Evolutionary conservation across 2,888 invertebrate genomes (phyloP).

Genomic region (Gonocerus acuteangulatus): DNA sequence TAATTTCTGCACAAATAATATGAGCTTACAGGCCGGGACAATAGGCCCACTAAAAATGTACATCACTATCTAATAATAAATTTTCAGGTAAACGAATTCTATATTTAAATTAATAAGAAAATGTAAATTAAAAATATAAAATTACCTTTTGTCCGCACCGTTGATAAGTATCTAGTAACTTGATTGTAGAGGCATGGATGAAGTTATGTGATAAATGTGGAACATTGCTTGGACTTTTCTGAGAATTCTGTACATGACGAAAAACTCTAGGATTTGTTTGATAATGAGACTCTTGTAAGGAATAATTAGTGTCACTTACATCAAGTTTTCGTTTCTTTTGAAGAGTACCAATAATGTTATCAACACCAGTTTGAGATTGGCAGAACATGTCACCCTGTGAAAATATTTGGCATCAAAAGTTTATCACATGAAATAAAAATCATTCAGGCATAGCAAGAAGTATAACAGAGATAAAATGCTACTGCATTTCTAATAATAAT

Average conservation of each 20-base stretch:
- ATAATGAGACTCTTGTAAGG: constrained; percentile 28
- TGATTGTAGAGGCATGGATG: constrained; percentile 60
- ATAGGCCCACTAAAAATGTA: no score
- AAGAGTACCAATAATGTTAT: constrained; percentile 39
- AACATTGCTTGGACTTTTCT: constrained; percentile 32
- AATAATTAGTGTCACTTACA: constrained; percentile 31
- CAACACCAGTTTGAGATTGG: constrained; percentile 49
- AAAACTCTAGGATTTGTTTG: constrained; percentile 27
- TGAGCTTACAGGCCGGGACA: no score
- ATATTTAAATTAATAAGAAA: neutral
- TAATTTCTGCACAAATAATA: no score
- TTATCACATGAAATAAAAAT: no score
- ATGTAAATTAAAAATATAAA: neutral
- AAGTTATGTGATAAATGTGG: constrained; percentile 43
- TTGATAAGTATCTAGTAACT: constrained; percentile 59
- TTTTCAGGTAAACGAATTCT: no score
- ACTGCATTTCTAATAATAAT: no score
- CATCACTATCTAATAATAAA: no score
- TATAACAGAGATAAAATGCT: constrained; percentile 13
- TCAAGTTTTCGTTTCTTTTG: constrained; percentile 48
- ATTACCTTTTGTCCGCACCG: constrained; percentile 58
- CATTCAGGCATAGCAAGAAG: no score
- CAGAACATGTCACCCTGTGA: constrained; percentile 84
- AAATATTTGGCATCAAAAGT: constrained; percentile 40
- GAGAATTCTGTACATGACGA: constrained; percentile 33